These are phyloP conservation scores for Streptopelia turtur DNA, from an alignment of 2,797 vertebrate species.

Conservation along the genomic window DNA sequence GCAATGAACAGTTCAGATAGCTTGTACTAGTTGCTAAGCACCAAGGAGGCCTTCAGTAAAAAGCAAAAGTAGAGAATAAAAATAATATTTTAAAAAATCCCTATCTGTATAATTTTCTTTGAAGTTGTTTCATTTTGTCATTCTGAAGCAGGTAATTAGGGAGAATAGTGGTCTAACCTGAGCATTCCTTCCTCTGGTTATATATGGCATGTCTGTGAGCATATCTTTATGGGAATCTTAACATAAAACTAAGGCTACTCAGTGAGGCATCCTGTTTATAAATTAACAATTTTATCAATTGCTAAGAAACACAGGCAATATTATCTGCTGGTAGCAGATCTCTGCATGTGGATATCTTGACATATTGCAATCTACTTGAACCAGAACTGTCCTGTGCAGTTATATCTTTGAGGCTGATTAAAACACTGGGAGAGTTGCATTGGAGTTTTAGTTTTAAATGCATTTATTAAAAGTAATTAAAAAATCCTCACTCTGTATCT, in stretches of 20 bases:
- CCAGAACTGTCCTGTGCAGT: neutral
- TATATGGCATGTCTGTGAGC: neutral
- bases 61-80: slow-evolving; percentile 33
- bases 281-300: slow-evolving; percentile 28
- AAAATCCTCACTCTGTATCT: neutral
- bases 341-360: neutral
- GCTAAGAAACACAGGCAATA: slow-evolving; percentile 30
- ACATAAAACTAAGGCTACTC: neutral
- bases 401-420: neutral
- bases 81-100: slow-evolving; percentile 58
- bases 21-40: slow-evolving; percentile 75
- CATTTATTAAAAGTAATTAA: neutral
- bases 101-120: slow-evolving; percentile 7
- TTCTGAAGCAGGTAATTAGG: neutral
- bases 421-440: neutral
- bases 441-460: neutral
- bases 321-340: slow-evolving; percentile 12
- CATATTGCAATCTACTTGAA: neutral
- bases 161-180: neutral
- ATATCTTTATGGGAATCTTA: neutral
- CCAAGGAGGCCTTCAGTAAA: slow-evolving; percentile 44
- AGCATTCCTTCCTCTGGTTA: neutral
- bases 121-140: slow-evolving; percentile 28
- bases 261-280: slow-evolving; percentile 21
- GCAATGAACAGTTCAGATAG: slow-evolving; percentile 18